Base-by-base conservation (phyloP, 2,113 vertebrate species). In the Pterocles orientalis region DNA sequence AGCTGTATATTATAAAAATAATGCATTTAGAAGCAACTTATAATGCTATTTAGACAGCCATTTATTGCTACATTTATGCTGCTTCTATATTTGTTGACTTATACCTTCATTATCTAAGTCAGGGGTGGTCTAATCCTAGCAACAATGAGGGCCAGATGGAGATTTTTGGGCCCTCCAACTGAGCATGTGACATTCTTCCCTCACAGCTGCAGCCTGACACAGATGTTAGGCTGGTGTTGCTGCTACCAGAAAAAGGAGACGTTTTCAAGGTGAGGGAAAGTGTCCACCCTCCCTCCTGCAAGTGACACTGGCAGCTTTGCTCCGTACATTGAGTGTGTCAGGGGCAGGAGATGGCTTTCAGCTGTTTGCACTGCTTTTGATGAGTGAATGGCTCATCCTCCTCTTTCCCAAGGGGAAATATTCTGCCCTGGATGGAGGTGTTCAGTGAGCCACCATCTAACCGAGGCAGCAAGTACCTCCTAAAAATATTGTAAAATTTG, bases 61-160 rank as follows among this genome's bases (percentile, higher is more conserved):
- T 80, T 90, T 93, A 51, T 94, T 94, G n/a, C 17, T 76, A 28
- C 33, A 82, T 81, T 90, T 90, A 70, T 81, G 39, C 56, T 88
- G 56, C 7, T 78, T 73, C 24, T 58, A 16, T 86, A 68, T 88
- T 90, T 95, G 36, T 83, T 92, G 90, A 81, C 64, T 94, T 86
- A 53, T 79, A 68, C 90, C 88, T 95, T 71, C 68, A 88, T 89
- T 78, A 78, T 81, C 29, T 68, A 81, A 86, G 51, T 82, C 51
- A 51, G 24, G 41, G 56, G 71, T 90, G 79, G 76, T 77, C 56
- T 78, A 88, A 93, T 91, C 64, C 88, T 73, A 91, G 76, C 47
- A 93, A 62, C 82, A 95, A n/a, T 23, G 20, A 94, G 51, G 95
- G 39, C 72, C 91, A 94, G 94, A 92, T 92, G 91, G 88, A 93